These are phyloP conservation scores for Urocynchramus pylzowi DNA, from an alignment of 2,113 vertebrate genomes.

Conservation along the genomic window DNA sequence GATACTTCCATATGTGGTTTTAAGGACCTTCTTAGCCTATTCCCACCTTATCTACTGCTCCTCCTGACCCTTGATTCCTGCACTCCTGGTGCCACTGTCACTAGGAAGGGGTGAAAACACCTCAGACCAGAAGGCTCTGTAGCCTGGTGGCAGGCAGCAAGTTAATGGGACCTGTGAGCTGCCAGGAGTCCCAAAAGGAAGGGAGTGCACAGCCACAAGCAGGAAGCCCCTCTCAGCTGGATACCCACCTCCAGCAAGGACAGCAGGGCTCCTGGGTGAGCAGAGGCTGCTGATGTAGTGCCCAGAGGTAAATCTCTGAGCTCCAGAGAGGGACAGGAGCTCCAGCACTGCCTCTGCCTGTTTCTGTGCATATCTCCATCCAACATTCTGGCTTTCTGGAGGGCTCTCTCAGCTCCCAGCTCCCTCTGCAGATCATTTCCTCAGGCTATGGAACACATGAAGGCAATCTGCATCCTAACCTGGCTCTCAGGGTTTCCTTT, in stretches of 20 bases:
- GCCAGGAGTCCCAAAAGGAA: not conserved
- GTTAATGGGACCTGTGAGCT: not conserved
- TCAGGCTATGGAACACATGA: not conserved
- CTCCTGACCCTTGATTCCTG: not conserved
- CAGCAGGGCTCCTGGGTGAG: not conserved
- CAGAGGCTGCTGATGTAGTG: not conserved
- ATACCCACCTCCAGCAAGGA: not conserved
- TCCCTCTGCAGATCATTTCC: not conserved
- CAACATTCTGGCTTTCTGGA: not conserved
- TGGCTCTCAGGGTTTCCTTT: slow-evolving; percentile 21
- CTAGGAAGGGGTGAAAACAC: not conserved
- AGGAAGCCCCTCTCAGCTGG: not conserved
- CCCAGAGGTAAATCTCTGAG: not conserved
- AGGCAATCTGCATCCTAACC: not conserved
- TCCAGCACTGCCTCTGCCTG: not conserved
- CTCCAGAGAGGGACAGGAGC: not conserved
- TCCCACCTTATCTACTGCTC: not conserved
- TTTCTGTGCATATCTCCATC: not conserved
- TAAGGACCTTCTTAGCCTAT: not conserved
- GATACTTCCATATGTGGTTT: not conserved
- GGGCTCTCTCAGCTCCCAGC: not conserved
- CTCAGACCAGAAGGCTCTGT: not conserved
- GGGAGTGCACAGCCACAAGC: not conserved
- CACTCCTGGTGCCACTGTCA: not conserved
- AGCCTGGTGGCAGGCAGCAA: not conserved